Base-by-base conservation (phyloP, 2,888 invertebrate species). In the Spicauda simplicius region DNA sequence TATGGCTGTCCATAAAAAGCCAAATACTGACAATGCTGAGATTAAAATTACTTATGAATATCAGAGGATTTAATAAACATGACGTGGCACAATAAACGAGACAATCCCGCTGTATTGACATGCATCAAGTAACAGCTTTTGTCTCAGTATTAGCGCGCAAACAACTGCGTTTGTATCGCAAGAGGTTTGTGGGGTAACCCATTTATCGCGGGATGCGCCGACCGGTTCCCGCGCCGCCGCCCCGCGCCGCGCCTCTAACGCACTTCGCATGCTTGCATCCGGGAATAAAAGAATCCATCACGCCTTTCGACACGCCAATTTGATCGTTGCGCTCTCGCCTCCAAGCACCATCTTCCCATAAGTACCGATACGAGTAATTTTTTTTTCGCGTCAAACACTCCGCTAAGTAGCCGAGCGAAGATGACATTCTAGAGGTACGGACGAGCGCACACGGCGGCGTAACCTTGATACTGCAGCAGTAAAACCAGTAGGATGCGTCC, bases 131-230 rank as follows among this genome's bases (percentile, higher is more conserved):
- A 66, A 66, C 65, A 66, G 65, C 65, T 66, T 66, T 66, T 66
- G 65, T 66, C 65, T 60, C 65, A 55, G 65, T 33, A 66, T 60
- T 48, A 60, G 65, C 65, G 56, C 55, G 66, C 70, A 72, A 72
- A 74, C 75, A 75, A 71, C 72, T 58, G 71, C 73, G 84, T 90
- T 85, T 89, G 81, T 90, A 86, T 88, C 83, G 83, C 88, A 91
- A 88, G 91, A 88, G 91, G 91, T 92, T 82, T 92, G 90, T 92
- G 88, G 92, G 90, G 90, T 89, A 91, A 92, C 91, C 92, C 88
- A 91, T 91, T 91, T 91, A 88, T 79, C 85, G 83, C 85, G 82
- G 80, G 78, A 81, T 78, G 81, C 80, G 69, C 62, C 82, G 82
- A 89, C 90, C 90, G 90, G 88, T 90, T 83, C 74, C 77, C 74